phyloP scores from a whole-genome alignment of 2,888 invertebrate species.

The Margaritifera margaritifera region DNA sequence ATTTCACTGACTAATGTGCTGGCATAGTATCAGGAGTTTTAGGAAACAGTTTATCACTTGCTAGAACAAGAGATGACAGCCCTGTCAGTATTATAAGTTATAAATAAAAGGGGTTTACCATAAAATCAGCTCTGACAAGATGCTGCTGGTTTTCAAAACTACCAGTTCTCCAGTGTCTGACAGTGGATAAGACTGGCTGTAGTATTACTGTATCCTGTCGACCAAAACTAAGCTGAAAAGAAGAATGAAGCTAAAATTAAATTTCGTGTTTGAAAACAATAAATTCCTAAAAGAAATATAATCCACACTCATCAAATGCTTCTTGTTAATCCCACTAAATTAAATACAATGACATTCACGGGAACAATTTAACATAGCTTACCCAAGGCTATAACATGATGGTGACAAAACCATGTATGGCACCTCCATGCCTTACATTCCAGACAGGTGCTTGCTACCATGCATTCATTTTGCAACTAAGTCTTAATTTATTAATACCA shows the following conservation, averaged over 20 bases:
- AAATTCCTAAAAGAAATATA: not conserved
- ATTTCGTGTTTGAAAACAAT: not conserved
- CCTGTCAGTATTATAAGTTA: not conserved
- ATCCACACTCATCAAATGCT: not conserved
- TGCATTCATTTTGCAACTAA: too few relatives aligned
- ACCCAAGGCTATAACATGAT: too few relatives aligned
- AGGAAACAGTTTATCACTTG: too few relatives aligned
- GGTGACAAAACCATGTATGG: too few relatives aligned
- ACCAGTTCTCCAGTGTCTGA: slow-evolving; percentile 34
- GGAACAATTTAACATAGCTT: too few relatives aligned
- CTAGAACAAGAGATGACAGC: too few relatives aligned
- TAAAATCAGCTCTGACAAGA: slow-evolving; percentile 58
- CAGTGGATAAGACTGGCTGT: slow-evolving; percentile 31
- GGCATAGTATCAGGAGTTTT: too few relatives aligned
- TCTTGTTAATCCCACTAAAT: not conserved
- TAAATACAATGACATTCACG: not conserved
- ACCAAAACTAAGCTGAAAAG: slow-evolving; percentile 19
- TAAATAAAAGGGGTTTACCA: slow-evolving; percentile 28
- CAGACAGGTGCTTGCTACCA: too few relatives aligned
- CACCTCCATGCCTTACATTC: too few relatives aligned
- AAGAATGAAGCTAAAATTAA: not conserved
- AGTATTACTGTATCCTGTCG: slow-evolving; percentile 35
- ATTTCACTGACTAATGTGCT: too few relatives aligned
- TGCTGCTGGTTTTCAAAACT: slow-evolving; percentile 31
- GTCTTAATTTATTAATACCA: too few relatives aligned